A percentile compares a stretch with the other conserved stretches of the same genome.
phyloP scores from a whole-genome alignment of 2,888 invertebrate species.

The Timema podura region DNA sequence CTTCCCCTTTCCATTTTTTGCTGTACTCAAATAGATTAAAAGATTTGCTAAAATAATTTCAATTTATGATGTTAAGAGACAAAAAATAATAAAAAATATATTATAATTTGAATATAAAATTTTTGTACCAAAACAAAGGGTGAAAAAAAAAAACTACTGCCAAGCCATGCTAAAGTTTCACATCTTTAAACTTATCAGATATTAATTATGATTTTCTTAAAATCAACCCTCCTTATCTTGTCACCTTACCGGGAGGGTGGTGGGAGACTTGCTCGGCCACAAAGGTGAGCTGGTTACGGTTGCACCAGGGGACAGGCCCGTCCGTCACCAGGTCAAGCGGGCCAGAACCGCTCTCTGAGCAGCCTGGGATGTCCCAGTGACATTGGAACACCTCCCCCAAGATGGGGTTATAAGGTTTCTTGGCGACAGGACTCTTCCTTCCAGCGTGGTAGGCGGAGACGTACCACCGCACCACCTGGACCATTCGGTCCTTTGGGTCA shows the following conservation, averaged over 20 bases:
- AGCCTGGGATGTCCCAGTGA: conserved; percentile 68
- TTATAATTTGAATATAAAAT: background rate
- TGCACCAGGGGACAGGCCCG: conserved; percentile 91
- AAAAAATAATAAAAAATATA: background rate
- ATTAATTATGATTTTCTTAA: background rate
- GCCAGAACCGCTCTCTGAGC: conserved; percentile 18
- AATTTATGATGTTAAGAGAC: too few relatives aligned
- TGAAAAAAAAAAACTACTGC: background rate
- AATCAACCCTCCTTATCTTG: conserved; percentile 4
- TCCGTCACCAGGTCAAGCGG: conserved; percentile 51
- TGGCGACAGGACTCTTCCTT: conserved; percentile 92
- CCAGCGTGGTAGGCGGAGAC: conserved; percentile 98
- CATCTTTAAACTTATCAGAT: background rate
- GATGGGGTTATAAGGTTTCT: conserved; percentile 98
- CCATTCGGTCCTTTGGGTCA: conserved; percentile 84
- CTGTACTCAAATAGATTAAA: too few relatives aligned
- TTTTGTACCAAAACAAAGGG: background rate
- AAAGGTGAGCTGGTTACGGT: conserved; percentile 82
- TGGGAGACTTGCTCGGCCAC: conserved; percentile 98
- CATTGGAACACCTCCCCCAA: conserved; percentile 94
- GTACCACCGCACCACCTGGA: conserved; percentile 95
- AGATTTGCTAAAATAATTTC: too few relatives aligned
- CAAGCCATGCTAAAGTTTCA: background rate
- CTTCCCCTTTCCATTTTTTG: too few relatives aligned
- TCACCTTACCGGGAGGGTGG: conserved; percentile 86